A percentile compares a stretch with the other conserved stretches of the same genome.
These are phyloP conservation scores for Euwallacea fornicatus DNA, from an alignment of 1,140 invertebrate genomes.

Conservation along the genomic window DNA sequence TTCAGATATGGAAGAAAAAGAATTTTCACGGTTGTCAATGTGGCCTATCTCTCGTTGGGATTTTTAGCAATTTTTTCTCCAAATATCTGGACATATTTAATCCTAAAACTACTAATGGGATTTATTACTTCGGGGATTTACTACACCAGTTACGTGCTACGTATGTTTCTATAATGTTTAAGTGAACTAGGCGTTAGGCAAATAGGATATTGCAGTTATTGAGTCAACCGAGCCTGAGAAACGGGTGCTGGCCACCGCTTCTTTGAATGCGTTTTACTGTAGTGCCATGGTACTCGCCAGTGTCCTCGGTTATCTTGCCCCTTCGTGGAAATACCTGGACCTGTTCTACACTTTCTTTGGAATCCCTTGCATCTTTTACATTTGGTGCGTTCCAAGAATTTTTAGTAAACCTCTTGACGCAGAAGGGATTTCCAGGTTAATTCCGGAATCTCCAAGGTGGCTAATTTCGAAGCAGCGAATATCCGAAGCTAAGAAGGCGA, in stretches of 20 bases:
- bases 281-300: neutral
- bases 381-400: neutral
- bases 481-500: neutral
- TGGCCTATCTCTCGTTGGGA: neutral
- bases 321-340: slow-evolving; percentile 5
- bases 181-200: neutral
- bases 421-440: neutral
- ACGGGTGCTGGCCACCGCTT: neutral
- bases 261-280: neutral
- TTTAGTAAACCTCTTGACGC: neutral
- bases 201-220: slow-evolving; percentile 9
- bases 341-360: neutral
- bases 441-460: slow-evolving; percentile 4
- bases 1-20: neutral
- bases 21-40: neutral
- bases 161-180: neutral
- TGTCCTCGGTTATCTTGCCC: neutral
- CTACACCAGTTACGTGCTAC: neutral
- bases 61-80: neutral
- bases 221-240: neutral
- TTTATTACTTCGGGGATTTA: neutral
- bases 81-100: neutral
- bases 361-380: neutral
- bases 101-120: neutral
- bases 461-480: neutral